Base-by-base conservation (phyloP, 2,888 invertebrate genomes). In the Julus scanicus region DNA sequence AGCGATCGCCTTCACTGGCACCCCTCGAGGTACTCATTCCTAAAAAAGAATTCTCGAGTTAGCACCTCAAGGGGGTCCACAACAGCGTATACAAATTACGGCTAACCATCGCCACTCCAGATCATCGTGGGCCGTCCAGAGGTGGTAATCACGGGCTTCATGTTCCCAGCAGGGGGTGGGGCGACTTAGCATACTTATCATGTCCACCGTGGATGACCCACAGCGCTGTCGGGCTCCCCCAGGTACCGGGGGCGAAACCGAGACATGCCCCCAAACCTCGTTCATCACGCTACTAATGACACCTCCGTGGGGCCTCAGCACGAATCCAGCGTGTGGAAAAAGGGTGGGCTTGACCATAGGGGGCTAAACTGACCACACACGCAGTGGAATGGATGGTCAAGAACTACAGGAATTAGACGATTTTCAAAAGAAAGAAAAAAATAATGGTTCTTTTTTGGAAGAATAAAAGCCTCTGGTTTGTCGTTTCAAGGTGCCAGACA, bases 71-170 rank as follows among this genome's bases (percentile, higher is more conserved):
- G 63, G 63, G 63, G 63, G 63, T 63, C 63, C 63, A 4, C 63
- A 20, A 20, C 63, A 17, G 63, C 5, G 6, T 17, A 63, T 63
- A 63, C 20, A 63, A 63, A 63, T 63, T 63, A 63, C 63, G 63
- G 63, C 63, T 63, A 63, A 63, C 63, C 63, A 63, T 63, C 91
- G 83, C 91, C 91, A 63, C 63, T 63, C 20, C 17, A 63, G 17
- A 63, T 5, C 17, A 17, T 63, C 63, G 2, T 11, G 53, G 53
- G 53, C 53, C 53, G 53, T 53, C 15, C 15, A 63, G 87, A 53
- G 53, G 48, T 84, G 84, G 63, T 84, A 84, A 84, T 84, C 84
- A 86, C 53, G 49, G 48, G 86, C 44, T 49, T 53, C 39, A 87
- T 87, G 57, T 53, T 87, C 87, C 11, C 87, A 87, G 87, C 87